These are phyloP conservation scores for Leguminivora glycinivorella DNA, from an alignment of 1,140 invertebrate species.

Conservation along the genomic window DNA sequence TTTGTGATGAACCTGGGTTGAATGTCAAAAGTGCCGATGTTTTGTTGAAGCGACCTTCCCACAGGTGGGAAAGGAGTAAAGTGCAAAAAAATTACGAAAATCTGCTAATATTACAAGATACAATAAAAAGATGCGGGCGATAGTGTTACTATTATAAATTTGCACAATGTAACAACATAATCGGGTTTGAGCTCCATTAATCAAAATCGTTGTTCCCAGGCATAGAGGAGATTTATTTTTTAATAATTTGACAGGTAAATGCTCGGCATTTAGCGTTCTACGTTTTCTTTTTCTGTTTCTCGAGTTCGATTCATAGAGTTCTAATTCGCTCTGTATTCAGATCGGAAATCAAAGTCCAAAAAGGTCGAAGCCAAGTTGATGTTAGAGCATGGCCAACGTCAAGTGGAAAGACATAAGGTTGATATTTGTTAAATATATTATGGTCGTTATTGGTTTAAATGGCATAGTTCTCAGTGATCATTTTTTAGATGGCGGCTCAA, in stretches of 20 bases:
- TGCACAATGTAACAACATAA: conserved; percentile 61
- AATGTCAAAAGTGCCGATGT: conserved; percentile 58
- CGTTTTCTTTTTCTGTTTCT: conserved; percentile 51
- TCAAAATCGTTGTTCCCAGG: conserved; percentile 73
- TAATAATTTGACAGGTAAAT: conserved; percentile 78
- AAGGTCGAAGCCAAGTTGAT: background rate
- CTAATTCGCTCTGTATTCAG: background rate
- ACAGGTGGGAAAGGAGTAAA: conserved; percentile 65
- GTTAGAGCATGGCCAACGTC: background rate
- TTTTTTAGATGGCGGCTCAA: conserved; percentile 72
- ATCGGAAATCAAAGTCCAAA: background rate
- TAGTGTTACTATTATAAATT: conserved; percentile 52
- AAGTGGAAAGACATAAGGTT: background rate
- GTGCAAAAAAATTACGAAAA: conserved; percentile 37
- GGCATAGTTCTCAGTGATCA: conserved; percentile 36
- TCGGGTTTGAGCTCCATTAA: conserved; percentile 68
- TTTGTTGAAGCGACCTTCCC: conserved; percentile 28
- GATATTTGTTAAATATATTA: conserved; percentile 11
- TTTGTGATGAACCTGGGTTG: conserved; percentile 59
- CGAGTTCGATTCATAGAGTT: conserved; percentile 16
- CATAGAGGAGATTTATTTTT: conserved; percentile 71
- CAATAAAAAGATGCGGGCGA: conserved; percentile 51
- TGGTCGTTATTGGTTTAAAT: background rate
- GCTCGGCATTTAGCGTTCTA: conserved; percentile 71
- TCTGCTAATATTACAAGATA: conserved; percentile 49